Conservation (phyloP, 2,113 vertebrate species). For the Thymallus thymallus region DNA sequence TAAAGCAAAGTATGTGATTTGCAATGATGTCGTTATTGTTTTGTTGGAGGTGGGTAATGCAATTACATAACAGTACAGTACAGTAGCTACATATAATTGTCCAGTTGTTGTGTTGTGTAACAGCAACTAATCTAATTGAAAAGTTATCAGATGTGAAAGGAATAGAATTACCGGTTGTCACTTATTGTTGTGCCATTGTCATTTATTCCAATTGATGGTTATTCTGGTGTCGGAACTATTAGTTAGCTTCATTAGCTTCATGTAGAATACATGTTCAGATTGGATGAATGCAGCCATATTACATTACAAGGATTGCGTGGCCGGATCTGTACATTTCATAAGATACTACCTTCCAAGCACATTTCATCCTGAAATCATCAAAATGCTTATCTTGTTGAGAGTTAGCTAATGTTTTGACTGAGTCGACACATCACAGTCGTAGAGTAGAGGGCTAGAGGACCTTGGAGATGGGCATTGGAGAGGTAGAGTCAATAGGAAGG, state of each 20-base stretch:
- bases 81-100: background rate
- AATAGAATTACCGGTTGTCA: background rate
- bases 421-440: no score
- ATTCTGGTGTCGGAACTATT: no score
- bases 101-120: background rate
- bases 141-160: background rate
- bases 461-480: no score
- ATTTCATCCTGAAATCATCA: no score
- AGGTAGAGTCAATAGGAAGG: no score
- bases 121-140: background rate
- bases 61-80: background rate
- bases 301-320: no score
- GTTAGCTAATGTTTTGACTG: no score
- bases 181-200: background rate
- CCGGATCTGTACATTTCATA: no score
- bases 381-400: no score
- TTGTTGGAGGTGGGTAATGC: background rate
- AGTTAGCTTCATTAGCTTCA: background rate
- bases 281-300: background rate
- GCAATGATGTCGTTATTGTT: conserved; percentile 4
- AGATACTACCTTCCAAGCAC: no score
- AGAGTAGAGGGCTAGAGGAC: no score
- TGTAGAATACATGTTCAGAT: background rate
- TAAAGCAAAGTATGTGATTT: conserved; percentile 35
- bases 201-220: background rate